A percentile compares a stretch with the other conserved stretches of the same genome.
Conservation (phyloP, 2,113 vertebrate genomes). For the Microcebus tavaratra region DNA sequence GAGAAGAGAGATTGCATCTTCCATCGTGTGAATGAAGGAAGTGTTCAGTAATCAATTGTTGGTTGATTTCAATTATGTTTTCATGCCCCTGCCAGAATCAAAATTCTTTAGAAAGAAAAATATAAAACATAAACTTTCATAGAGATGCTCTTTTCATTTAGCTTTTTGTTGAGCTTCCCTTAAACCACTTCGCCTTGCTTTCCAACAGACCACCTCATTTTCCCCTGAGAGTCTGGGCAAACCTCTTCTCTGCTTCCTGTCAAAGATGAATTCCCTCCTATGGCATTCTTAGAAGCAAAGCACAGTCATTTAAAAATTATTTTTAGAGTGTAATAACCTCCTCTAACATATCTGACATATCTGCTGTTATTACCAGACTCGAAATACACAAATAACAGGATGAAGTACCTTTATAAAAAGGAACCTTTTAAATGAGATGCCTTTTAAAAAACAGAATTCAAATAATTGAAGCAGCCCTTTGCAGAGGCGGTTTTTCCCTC, state of each 20-base stretch:
- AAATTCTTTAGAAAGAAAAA: background rate
- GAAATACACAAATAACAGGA: background rate
- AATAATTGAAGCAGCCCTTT: background rate
- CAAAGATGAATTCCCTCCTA: background rate
- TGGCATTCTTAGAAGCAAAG: background rate
- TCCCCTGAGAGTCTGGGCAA: background rate
- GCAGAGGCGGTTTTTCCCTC: background rate
- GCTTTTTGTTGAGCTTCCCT: background rate
- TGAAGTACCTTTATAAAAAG: background rate
- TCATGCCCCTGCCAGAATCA: background rate
- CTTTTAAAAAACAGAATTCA: background rate
- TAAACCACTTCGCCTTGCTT: background rate
- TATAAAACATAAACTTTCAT: background rate
- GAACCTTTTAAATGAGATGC: background rate
- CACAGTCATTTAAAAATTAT: background rate
- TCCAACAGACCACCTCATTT: background rate
- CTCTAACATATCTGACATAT: background rate
- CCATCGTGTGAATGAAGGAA: background rate
- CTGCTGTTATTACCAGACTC: background rate
- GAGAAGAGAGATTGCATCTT: background rate
- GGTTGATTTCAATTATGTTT: slow-evolving; percentile 19
- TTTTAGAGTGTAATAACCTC: background rate
- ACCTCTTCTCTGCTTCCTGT: background rate
- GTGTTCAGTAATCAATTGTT: slow-evolving; percentile 11
- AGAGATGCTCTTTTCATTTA: background rate